Evolutionary conservation across 2,113 vertebrate genomes (phyloP).

Genomic region (Corvus moneduloides): DNA sequence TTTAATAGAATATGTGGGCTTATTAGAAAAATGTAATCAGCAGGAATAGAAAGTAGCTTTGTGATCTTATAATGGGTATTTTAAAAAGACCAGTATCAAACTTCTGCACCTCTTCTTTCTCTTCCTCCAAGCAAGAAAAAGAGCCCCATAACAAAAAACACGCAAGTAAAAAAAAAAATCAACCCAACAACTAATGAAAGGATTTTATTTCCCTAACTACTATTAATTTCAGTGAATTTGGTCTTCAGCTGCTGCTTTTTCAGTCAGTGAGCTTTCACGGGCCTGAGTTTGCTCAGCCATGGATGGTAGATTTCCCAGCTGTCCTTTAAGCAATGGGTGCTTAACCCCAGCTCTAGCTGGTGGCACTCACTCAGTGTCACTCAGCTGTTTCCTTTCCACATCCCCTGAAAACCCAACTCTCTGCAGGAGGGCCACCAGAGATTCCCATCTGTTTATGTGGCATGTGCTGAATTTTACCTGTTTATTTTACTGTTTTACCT

Average conservation of each 20-base stretch:
- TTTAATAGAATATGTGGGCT: neutral
- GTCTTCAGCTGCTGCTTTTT: neutral
- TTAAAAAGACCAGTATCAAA: neutral
- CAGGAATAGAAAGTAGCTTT: neutral
- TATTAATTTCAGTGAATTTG: neutral
- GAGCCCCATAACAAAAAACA: neutral
- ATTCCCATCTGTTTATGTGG: neutral
- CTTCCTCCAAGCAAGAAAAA: neutral
- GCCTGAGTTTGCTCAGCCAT: neutral
- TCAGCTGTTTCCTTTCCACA: neutral
- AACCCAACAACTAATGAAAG: accelerated
- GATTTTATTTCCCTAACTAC: neutral
- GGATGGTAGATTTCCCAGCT: neutral
- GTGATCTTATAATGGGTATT: neutral
- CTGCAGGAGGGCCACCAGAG: neutral
- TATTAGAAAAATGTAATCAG: neutral
- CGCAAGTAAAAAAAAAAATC: neutral
- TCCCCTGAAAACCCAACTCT: neutral
- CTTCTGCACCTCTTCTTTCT: neutral
- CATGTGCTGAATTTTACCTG: neutral
- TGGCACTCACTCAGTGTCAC: neutral
- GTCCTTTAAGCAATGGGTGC: neutral
- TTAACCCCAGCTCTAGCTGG: neutral
- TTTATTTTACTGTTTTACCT: neutral
- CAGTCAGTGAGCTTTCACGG: neutral